phyloP scores from a whole-genome alignment of 2,113 vertebrate species.

The Melanocharis versteri region DNA sequence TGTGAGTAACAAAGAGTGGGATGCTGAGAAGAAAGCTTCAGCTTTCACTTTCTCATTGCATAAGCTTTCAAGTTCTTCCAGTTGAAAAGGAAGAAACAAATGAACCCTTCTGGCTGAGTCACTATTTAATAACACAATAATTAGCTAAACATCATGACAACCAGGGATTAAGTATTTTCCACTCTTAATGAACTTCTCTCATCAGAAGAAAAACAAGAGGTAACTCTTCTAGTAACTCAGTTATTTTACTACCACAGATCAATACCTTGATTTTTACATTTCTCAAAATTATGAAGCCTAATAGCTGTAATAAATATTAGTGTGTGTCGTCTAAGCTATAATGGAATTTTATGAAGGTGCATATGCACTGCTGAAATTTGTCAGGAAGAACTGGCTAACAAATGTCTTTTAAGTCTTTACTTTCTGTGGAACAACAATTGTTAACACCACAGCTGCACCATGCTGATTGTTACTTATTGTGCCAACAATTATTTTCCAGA shows the following conservation, averaged over 20 bases:
- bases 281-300: neutral
- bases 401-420: neutral
- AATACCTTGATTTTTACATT: neutral
- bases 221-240: constrained; percentile 1
- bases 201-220: neutral
- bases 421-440: neutral
- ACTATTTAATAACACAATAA: constrained; percentile 37
- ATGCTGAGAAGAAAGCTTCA: constrained; percentile 4
- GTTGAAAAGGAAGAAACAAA: constrained; percentile 4
- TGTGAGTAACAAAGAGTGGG: neutral
- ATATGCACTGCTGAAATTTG: neutral
- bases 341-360: neutral
- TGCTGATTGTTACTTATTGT: neutral
- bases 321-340: neutral
- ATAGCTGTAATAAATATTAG: constrained; percentile 24
- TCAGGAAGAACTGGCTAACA: neutral
- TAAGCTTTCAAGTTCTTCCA: neutral
- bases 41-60: neutral
- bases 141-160: neutral
- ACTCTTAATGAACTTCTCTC: neutral
- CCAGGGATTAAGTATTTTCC: constrained; percentile 19
- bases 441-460: neutral
- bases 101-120: neutral
- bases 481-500: neutral
- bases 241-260: constrained; percentile 10